Conservation (phyloP, 2,113 vertebrate genomes). For the Rhodinocichla rosea region DNA sequence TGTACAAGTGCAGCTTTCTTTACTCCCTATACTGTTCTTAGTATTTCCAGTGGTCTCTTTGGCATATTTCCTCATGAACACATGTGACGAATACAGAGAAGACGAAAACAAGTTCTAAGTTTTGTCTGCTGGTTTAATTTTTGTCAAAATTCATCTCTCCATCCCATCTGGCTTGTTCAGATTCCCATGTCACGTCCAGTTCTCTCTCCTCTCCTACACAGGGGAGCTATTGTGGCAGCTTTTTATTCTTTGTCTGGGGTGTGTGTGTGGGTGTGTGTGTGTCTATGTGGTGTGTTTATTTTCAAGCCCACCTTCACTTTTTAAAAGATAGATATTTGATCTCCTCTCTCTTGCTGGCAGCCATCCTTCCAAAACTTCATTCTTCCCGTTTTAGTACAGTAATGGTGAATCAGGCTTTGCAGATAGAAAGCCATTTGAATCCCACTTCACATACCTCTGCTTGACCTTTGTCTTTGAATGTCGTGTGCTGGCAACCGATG, state of each 20-base stretch:
- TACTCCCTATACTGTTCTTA: not conserved
- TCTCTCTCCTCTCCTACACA: not conserved
- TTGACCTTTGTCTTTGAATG: not conserved
- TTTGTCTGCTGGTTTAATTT: not conserved
- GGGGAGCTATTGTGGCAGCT: not conserved
- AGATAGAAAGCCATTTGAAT: not conserved
- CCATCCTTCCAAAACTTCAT: not conserved
- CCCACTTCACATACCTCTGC: not conserved
- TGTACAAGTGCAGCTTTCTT: not conserved
- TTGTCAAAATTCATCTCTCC: not conserved
- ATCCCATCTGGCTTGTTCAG: not conserved
- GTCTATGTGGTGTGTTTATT: not conserved
- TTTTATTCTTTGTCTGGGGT: not conserved
- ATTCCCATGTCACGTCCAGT: rapidly evolving
- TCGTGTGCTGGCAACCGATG: not conserved
- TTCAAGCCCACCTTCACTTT: not conserved
- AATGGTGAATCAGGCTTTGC: not conserved
- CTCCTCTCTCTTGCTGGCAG: not conserved
- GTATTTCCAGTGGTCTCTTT: not conserved
- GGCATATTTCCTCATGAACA: not conserved
- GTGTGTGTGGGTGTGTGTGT: not conserved
- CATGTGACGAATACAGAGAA: not conserved
- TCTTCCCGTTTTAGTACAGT: not conserved
- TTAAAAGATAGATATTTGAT: not conserved
- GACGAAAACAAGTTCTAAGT: not conserved